A percentile compares a stretch with the other conserved stretches of the same genome.
phyloP scores from a whole-genome alignment of 1,140 invertebrate genomes.

The Bombus waltoni region DNA sequence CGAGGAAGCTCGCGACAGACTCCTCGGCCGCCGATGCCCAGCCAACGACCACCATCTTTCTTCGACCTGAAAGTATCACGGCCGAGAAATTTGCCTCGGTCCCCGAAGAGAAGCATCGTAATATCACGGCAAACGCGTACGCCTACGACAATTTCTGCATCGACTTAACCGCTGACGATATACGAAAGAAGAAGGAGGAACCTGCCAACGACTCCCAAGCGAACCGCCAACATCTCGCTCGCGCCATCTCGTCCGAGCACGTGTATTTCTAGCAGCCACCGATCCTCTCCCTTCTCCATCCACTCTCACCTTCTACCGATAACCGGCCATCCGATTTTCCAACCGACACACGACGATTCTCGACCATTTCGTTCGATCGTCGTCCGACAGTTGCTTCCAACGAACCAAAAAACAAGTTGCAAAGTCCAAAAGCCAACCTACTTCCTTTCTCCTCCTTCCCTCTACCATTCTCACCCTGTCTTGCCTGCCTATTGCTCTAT shows the following conservation, averaged over 20 bases:
- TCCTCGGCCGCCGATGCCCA: not conserved
- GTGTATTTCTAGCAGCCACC: not conserved
- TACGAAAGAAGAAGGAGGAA: conserved; percentile 39
- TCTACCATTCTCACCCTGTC: too few relatives aligned
- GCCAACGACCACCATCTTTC: conserved; percentile 23
- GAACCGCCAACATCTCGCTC: conserved; percentile 16
- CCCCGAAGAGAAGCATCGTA: conserved; percentile 69
- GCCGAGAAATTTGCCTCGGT: conserved; percentile 71
- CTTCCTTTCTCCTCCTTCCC: too few relatives aligned
- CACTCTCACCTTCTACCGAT: too few relatives aligned
- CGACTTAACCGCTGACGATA: conserved; percentile 63
- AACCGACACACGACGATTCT: too few relatives aligned
- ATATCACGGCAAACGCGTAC: conserved; percentile 61
- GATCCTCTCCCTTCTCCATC: too few relatives aligned
- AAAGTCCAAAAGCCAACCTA: too few relatives aligned
- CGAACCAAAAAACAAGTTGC: too few relatives aligned
- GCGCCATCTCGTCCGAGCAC: conserved; percentile 53
- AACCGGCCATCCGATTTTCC: too few relatives aligned
- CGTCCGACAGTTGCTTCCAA: too few relatives aligned
- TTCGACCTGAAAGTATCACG: conserved; percentile 66
- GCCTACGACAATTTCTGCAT: conserved; percentile 74
- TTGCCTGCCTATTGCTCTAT: too few relatives aligned
- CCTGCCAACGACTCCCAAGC: not conserved
- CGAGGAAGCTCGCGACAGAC: conserved; percentile 42
- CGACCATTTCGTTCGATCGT: too few relatives aligned